Percentiles rank a stretch among this genome's conserved stretches.
These are phyloP conservation scores for Eretmocerus hayati DNA, from an alignment of 2,888 invertebrate species.

Conservation along the genomic window DNA sequence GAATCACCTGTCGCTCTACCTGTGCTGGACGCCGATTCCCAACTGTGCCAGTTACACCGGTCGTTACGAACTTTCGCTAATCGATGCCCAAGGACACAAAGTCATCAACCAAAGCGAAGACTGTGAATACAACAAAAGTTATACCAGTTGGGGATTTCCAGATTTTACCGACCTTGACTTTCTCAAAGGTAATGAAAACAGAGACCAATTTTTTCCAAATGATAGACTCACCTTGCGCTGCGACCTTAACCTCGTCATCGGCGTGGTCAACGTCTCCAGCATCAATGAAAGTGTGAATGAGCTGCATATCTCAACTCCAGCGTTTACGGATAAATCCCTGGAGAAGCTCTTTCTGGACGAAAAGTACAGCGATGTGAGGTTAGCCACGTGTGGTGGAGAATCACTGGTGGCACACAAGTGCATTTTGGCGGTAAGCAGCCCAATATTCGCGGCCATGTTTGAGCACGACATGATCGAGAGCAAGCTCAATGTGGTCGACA, in stretches of 20 bases:
- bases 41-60: not conserved
- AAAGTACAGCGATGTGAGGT: constrained; percentile 4
- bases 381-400: constrained; percentile 39
- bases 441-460: constrained; percentile 99
- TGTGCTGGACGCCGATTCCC: not conserved
- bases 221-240: not conserved
- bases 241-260: not conserved
- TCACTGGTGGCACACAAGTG: constrained; percentile 96
- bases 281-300: too few relatives aligned
- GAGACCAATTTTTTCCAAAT: not conserved
- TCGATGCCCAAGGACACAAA: not conserved
- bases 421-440: constrained; percentile 93
- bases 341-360: constrained; percentile 3
- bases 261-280: not conserved
- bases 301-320: too few relatives aligned
- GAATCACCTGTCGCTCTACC: constrained; percentile 2
- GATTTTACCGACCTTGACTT: not conserved
- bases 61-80: not conserved
- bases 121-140: not conserved
- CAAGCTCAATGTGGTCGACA: constrained; percentile 91
- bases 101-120: not conserved
- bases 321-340: not conserved
- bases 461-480: constrained; percentile 98
- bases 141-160: constrained; percentile 1
- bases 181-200: not conserved